Conservation (phyloP, 2,888 invertebrate genomes). For the Lepas anatifera region DNA sequence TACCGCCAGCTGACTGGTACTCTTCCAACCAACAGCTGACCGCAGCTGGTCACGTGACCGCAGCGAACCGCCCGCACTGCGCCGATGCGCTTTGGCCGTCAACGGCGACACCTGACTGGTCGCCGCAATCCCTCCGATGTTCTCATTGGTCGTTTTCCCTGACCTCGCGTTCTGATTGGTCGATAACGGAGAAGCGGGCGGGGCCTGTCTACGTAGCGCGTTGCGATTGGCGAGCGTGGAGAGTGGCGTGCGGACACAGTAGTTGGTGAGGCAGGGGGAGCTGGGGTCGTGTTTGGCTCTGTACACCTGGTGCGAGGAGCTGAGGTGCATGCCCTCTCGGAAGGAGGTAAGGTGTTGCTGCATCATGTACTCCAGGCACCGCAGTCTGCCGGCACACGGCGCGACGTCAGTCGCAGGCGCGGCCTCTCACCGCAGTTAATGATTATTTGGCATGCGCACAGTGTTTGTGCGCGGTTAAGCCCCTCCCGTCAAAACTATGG, state of each 20-base stretch:
- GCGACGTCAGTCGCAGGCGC: no score
- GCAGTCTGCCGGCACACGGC: no score
- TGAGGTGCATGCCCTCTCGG: background rate
- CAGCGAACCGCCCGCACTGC: background rate
- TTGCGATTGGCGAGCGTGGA: constrained; percentile 4
- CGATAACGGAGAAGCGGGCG: background rate
- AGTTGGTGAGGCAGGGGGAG: background rate
- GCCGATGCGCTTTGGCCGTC: background rate
- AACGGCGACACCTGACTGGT: background rate
- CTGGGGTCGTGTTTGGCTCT: background rate
- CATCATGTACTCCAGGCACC: constrained; percentile 9
- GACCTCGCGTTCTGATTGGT: background rate
- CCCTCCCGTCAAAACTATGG: no score
- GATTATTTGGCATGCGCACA: no score
- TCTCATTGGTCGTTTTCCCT: background rate
- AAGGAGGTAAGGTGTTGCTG: constrained; percentile 8
- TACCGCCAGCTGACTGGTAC: background rate
- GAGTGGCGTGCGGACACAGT: constrained; percentile 8
- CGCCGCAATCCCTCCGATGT: background rate
- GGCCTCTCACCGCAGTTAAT: no score
- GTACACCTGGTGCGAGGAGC: background rate
- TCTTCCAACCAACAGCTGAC: background rate
- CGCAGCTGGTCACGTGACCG: background rate
- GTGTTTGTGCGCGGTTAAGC: no score
- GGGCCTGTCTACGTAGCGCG: background rate